Percentiles rank a stretch among this genome's conserved stretches.
phyloP scores from a whole-genome alignment of 2,797 vertebrate genomes.

The Cyclura pinguis region DNA sequence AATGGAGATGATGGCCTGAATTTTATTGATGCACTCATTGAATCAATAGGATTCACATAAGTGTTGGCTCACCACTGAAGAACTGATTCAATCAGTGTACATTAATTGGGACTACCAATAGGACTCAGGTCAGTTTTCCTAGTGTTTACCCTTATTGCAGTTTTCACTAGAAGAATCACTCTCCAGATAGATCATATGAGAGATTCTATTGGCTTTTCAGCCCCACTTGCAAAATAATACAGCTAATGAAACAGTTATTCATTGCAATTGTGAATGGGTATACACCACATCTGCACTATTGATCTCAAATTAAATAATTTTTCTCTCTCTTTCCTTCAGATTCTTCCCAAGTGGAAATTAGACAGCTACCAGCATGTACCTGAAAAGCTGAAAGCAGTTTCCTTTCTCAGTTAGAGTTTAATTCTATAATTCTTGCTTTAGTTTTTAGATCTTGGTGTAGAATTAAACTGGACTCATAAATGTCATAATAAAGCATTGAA shows the following conservation, averaged over 20 bases:
- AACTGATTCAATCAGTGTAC: too few species aligned
- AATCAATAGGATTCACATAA: too few species aligned
- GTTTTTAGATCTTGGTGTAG: not conserved
- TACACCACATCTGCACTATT: constrained; percentile 52
- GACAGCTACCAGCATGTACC: constrained; percentile 49
- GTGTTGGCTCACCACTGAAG: too few species aligned
- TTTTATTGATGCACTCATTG: too few species aligned
- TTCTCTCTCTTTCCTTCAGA: constrained; percentile 60
- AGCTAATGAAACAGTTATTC: constrained; percentile 65
- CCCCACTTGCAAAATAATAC: constrained; percentile 37
- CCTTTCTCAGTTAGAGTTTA: constrained; percentile 62
- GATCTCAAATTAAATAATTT: constrained; percentile 63
- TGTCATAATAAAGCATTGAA: constrained; percentile 21
- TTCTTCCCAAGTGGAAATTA: constrained; percentile 69
- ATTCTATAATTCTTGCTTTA: constrained; percentile 26
- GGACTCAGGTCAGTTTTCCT: not conserved
- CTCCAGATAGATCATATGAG: not conserved
- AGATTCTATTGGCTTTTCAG: constrained; percentile 22
- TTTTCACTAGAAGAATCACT: constrained; percentile 21
- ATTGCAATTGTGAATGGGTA: constrained; percentile 65
- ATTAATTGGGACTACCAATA: too few species aligned
- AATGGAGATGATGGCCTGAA: not conserved
- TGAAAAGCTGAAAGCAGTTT: constrained; percentile 53
- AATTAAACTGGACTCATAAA: constrained; percentile 20
- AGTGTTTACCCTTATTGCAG: constrained; percentile 46